Percentiles rank a stretch among this genome's conserved stretches.
Conservation (phyloP, 2,888 invertebrate species). For the Eupithecia vulgata region DNA sequence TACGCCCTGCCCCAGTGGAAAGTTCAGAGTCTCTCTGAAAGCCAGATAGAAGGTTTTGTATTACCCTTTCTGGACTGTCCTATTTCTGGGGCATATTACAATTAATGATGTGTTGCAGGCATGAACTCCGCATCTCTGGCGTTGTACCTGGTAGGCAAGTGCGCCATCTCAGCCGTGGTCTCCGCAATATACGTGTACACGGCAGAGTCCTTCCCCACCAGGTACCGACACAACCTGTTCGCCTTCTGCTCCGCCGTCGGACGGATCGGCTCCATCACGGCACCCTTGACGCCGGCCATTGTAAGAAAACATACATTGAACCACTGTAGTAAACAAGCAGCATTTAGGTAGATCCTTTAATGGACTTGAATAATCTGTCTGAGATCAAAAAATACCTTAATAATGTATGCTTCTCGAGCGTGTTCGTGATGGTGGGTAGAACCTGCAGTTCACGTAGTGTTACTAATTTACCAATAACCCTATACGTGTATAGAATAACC, state of each 20-base stretch:
- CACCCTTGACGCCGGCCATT: constrained; percentile 86
- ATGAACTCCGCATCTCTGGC: constrained; percentile 62
- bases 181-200: constrained; percentile 85
- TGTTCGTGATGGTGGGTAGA: too few relatives aligned
- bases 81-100: too few relatives aligned
- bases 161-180: constrained; percentile 84
- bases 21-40: background rate
- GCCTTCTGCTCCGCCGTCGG: constrained; percentile 87
- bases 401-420: too few relatives aligned
- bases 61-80: too few relatives aligned
- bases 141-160: constrained; percentile 84
- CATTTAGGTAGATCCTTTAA: too few relatives aligned
- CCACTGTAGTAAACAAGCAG: background rate
- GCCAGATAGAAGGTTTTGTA: background rate
- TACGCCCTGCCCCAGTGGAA: too few relatives aligned
- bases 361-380: too few relatives aligned
- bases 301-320: constrained; percentile 59
- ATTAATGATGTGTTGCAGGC: constrained; percentile 44
- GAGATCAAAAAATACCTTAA: too few relatives aligned
- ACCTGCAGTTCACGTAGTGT: too few relatives aligned
- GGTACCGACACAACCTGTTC: constrained; percentile 85
- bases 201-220: constrained; percentile 87
- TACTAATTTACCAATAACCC: too few relatives aligned
- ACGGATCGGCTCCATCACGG: constrained; percentile 86
- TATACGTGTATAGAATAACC: too few relatives aligned